Percentiles rank a stretch among this genome's conserved stretches.
These are phyloP conservation scores for Globia sparganii DNA, from an alignment of 2,888 invertebrate species.

Conservation along the genomic window DNA sequence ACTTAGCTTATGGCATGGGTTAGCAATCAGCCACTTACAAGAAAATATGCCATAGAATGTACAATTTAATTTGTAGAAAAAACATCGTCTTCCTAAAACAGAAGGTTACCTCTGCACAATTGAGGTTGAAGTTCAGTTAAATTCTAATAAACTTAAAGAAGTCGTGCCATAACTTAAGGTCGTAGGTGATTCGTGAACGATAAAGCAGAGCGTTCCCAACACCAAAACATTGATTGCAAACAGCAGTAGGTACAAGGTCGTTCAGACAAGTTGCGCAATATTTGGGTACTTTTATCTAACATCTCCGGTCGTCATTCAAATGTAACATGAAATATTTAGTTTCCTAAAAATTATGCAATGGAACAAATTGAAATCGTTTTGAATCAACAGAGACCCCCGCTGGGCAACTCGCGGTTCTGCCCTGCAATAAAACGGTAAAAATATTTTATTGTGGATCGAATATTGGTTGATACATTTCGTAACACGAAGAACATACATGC, in stretches of 20 bases:
- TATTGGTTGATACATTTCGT: constrained; percentile 70
- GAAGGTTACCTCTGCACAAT: constrained; percentile 33
- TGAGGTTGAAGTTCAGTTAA: constrained; percentile 50
- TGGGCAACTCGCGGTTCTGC: constrained; percentile 72
- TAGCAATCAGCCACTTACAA: neutral
- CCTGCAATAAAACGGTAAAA: constrained; percentile 75
- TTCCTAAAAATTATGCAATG: constrained; percentile 85
- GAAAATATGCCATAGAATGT: neutral
- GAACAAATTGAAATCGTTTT: constrained; percentile 85
- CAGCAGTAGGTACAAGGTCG: constrained; percentile 77
- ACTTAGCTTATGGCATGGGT: neutral
- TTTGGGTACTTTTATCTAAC: constrained; percentile 81
- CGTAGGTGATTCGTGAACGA: constrained; percentile 64
- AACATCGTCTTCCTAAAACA: constrained; percentile 14
- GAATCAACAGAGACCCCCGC: constrained; percentile 81
- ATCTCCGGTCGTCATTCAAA: constrained; percentile 79
- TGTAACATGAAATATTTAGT: constrained; percentile 83
- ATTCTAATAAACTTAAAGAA: constrained; percentile 54
- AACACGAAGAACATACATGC: constrained; percentile 48
- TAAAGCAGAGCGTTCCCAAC: constrained; percentile 66
- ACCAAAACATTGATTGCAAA: constrained; percentile 73
- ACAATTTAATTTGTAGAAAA: constrained; percentile 6
- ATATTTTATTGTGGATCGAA: constrained; percentile 70
- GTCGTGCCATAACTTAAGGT: constrained; percentile 63
- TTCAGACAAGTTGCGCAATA: constrained; percentile 71